Percentiles rank a stretch among this genome's conserved stretches.
These are phyloP conservation scores for Eledona agricola DNA, from an alignment of 2,888 invertebrate genomes.

Conservation along the genomic window DNA sequence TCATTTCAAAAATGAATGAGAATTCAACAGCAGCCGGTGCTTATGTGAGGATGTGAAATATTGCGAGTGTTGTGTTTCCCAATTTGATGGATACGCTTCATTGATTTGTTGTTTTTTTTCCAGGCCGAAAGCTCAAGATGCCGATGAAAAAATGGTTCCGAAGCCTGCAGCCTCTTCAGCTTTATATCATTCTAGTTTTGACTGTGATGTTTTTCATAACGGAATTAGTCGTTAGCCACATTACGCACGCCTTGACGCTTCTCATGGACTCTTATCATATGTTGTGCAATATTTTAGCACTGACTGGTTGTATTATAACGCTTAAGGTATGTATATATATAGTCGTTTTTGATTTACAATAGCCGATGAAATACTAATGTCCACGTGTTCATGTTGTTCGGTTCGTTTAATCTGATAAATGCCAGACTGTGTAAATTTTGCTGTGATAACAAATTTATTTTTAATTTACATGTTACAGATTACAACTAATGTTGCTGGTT, in stretches of 20 bases:
- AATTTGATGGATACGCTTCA: neutral
- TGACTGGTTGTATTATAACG: constrained; percentile 80
- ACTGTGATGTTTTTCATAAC: constrained; percentile 81
- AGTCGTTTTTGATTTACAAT: no score
- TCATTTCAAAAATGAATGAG: constrained; percentile 21
- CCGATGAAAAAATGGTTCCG: constrained; percentile 81
- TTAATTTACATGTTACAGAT: no score
- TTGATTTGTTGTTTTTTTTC: constrained; percentile 1
- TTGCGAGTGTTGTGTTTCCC: no score
- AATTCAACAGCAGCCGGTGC: no score
- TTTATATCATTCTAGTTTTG: constrained; percentile 76
- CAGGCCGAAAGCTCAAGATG: constrained; percentile 63
- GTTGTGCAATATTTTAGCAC: constrained; percentile 90
- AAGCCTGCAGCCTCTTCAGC: constrained; percentile 76
- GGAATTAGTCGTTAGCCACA: constrained; percentile 85
- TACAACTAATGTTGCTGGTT: no score
- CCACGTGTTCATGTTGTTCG: neutral
- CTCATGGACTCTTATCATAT: constrained; percentile 94
- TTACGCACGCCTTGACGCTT: constrained; percentile 90
- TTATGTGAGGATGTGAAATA: no score
- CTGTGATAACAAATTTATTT: no score
- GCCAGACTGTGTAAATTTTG: no score
- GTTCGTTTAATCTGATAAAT: constrained; percentile 2
- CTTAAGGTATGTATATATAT: constrained; percentile 77
- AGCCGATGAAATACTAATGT: no score